Evolutionary conservation across 2,888 invertebrate genomes (phyloP).

Genomic region (Chrysopilus asiliformis): DNA sequence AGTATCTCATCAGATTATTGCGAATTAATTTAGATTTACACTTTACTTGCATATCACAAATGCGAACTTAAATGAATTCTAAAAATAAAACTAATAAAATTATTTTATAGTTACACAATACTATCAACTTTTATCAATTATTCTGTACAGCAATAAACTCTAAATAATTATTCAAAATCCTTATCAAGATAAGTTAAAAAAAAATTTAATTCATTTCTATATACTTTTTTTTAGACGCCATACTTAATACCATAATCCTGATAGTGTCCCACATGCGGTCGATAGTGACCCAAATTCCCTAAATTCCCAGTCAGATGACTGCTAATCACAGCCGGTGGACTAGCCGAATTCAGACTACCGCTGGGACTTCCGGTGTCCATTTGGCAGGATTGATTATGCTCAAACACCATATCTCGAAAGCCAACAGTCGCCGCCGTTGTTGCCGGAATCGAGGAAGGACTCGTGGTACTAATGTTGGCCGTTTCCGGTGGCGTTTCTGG

Average conservation of each 20-base stretch:
- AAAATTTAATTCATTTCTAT: too few relatives aligned
- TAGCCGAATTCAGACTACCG: slow-evolving; percentile 34
- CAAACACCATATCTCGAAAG: slow-evolving; percentile 36
- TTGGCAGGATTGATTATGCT: slow-evolving; percentile 35
- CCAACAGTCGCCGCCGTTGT: slow-evolving; percentile 21
- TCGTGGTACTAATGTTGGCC: slow-evolving; percentile 16
- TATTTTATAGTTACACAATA: too few relatives aligned
- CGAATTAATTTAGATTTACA: too few relatives aligned
- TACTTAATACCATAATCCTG: slow-evolving; percentile 37
- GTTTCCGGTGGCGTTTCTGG: slow-evolving; percentile 33
- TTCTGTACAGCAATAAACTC: too few relatives aligned
- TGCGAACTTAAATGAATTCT: too few relatives aligned
- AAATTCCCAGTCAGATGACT: slow-evolving; percentile 31
- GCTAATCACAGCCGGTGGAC: slow-evolving; percentile 31
- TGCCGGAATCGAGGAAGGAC: slow-evolving; percentile 20
- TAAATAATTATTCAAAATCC: too few relatives aligned
- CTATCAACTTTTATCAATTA: too few relatives aligned
- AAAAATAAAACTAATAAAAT: too few relatives aligned
- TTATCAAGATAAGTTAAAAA: too few relatives aligned
- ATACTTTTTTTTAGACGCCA: slow-evolving; percentile 31
- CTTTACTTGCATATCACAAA: too few relatives aligned
- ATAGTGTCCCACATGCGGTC: slow-evolving; percentile 31
- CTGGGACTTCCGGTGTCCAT: slow-evolving; percentile 34
- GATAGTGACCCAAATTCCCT: slow-evolving; percentile 33
- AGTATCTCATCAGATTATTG: too few relatives aligned